A percentile compares a stretch with the other conserved stretches of the same genome.
phyloP scores from a whole-genome alignment of 2,113 vertebrate species.

The Brachypodius melanocephalos region DNA sequence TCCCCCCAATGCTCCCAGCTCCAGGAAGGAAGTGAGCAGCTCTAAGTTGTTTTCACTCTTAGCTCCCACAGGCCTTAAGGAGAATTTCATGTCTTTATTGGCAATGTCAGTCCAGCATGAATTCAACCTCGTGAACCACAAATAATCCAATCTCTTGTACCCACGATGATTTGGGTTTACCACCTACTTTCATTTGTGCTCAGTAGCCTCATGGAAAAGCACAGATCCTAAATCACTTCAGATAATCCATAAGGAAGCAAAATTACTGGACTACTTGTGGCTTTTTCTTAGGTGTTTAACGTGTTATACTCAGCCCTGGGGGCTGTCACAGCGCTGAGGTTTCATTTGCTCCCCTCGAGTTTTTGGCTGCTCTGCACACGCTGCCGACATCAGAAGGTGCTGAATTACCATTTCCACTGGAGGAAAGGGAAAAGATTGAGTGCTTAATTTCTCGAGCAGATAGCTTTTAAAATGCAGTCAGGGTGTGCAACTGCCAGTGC shows the following conservation, averaged over 20 bases:
- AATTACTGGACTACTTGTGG: background rate
- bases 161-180: background rate
- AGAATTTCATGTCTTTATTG: background rate
- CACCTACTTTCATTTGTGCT: background rate
- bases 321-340: background rate
- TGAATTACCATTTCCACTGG: conserved; percentile 19
- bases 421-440: conserved; percentile 18
- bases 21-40: background rate
- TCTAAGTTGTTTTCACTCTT: background rate
- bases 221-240: background rate
- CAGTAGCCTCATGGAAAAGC: background rate
- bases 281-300: background rate
- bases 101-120: background rate
- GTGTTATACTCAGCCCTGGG: background rate
- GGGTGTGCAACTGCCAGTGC: background rate
- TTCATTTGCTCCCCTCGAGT: background rate
- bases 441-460: conserved; percentile 50
- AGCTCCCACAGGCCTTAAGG: background rate
- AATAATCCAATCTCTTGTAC: background rate
- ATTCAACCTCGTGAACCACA: background rate
- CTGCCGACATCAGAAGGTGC: background rate
- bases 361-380: background rate
- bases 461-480: conserved; percentile 43
- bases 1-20: background rate
- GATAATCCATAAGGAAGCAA: background rate